These are phyloP conservation scores for Mamestra configurata DNA, from an alignment of 1,140 invertebrate species.

Conservation along the genomic window DNA sequence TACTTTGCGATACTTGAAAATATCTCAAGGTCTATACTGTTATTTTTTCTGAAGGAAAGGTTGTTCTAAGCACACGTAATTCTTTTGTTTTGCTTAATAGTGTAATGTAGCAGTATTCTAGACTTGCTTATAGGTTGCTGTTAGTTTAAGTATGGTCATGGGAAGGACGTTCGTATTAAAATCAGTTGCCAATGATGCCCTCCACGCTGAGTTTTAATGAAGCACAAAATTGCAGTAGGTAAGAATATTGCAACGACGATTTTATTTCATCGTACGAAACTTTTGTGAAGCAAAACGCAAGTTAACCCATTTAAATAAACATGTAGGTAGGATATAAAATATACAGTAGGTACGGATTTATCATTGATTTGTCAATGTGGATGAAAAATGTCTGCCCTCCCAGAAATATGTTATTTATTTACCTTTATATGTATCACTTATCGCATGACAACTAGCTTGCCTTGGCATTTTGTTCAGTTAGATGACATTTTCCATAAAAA, in stretches of 20 bases:
- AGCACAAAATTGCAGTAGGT: background rate
- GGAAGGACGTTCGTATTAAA: slow-evolving; percentile 31
- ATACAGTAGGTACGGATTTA: background rate
- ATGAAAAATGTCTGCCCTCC: background rate
- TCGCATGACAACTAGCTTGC: background rate
- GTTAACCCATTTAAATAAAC: background rate
- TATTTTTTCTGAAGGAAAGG: slow-evolving; percentile 15
- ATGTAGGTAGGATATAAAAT: background rate
- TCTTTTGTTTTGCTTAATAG: slow-evolving; percentile 39
- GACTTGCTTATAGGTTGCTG: background rate
- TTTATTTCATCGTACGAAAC: background rate
- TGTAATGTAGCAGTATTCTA: slow-evolving; percentile 4
- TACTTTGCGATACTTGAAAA: slow-evolving; percentile 48
- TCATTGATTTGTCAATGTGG: background rate
- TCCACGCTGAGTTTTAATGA: background rate
- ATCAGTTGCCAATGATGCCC: background rate
- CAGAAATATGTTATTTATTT: slow-evolving; percentile 16
- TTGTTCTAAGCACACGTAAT: slow-evolving; percentile 23
- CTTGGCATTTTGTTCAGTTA: slow-evolving; percentile 40
- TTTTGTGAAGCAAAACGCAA: background rate
- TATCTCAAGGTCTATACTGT: slow-evolving; percentile 53
- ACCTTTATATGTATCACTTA: slow-evolving; percentile 25
- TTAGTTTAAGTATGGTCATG: background rate
- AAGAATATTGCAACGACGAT: background rate
- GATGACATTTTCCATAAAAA: slow-evolving; percentile 16